Evolutionary conservation across 1,140 invertebrate genomes (phyloP).

Genomic region (Arctopsyche grandis): DNA sequence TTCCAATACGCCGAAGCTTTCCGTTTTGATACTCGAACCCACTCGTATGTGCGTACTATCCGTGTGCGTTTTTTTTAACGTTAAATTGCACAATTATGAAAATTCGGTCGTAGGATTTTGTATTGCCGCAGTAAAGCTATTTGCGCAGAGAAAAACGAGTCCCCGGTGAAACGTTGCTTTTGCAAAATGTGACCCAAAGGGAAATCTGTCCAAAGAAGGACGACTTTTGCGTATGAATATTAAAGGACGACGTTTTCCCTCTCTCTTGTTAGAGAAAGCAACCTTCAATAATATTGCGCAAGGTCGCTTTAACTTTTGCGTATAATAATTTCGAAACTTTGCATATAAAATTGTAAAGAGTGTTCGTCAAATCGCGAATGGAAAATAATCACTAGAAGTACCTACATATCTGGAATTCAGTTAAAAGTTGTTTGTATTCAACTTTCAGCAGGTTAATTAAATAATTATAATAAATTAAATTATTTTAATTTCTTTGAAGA

Average conservation of each 20-base stretch:
- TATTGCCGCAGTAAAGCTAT: conserved; percentile 1
- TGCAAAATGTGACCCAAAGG: not conserved
- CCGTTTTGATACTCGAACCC: no score
- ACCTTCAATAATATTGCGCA: not conserved
- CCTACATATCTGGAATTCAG: no score
- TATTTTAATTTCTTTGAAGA: no score
- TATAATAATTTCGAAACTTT: not conserved
- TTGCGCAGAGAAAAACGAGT: not conserved
- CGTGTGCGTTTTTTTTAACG: not conserved
- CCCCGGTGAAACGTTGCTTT: conserved; percentile 12
- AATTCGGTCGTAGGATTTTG: not conserved
- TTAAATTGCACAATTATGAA: not conserved
- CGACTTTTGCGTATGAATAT: conserved; percentile 16
- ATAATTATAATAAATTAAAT: no score
- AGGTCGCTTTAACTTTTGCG: not conserved
- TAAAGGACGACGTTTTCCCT: not conserved
- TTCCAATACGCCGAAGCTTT: no score
- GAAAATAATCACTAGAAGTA: no score
- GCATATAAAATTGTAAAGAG: no score
- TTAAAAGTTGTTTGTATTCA: no score
- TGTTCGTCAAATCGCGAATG: no score
- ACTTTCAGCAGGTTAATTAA: no score
- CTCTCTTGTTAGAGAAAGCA: not conserved
- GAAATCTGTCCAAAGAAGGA: conserved; percentile 1
- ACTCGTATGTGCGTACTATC: no score